Evolutionary conservation across 2,113 vertebrate species (phyloP).

Genomic region (Aramus guarauna): DNA sequence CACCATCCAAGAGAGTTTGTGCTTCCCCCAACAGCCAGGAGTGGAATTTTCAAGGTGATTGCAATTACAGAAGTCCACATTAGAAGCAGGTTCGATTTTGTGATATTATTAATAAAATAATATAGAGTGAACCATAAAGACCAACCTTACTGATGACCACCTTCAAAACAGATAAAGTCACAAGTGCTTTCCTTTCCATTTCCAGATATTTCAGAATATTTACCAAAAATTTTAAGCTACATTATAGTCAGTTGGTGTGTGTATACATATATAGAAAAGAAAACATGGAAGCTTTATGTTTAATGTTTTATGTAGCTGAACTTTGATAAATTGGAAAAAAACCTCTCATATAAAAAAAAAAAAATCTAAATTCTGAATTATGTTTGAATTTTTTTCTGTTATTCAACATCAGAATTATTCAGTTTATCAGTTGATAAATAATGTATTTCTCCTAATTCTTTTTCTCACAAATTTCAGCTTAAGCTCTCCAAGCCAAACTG

Average conservation of each 20-base stretch:
- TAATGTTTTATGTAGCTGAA: background rate
- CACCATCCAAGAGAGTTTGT: background rate
- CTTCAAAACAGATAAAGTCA: background rate
- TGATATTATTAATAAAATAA: background rate
- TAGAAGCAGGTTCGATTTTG: background rate
- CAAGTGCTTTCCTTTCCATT: background rate
- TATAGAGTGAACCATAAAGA: background rate
- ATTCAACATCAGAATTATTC: background rate
- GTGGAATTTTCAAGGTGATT: background rate
- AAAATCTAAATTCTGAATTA: background rate
- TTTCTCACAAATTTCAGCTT: background rate
- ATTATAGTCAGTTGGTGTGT: background rate
- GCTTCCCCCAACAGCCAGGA: rapidly evolving
- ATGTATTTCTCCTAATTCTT: background rate
- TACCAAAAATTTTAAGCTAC: background rate
- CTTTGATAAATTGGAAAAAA: background rate
- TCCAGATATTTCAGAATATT: background rate
- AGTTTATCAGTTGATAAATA: background rate
- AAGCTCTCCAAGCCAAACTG: background rate
- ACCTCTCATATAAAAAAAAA: background rate
- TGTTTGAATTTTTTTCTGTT: background rate
- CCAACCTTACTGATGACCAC: background rate
- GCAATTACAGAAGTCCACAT: background rate
- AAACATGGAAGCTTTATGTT: background rate
- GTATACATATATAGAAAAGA: background rate